Evolutionary conservation across 2,888 invertebrate genomes (phyloP).

Genomic region (Noctua pronuba): DNA sequence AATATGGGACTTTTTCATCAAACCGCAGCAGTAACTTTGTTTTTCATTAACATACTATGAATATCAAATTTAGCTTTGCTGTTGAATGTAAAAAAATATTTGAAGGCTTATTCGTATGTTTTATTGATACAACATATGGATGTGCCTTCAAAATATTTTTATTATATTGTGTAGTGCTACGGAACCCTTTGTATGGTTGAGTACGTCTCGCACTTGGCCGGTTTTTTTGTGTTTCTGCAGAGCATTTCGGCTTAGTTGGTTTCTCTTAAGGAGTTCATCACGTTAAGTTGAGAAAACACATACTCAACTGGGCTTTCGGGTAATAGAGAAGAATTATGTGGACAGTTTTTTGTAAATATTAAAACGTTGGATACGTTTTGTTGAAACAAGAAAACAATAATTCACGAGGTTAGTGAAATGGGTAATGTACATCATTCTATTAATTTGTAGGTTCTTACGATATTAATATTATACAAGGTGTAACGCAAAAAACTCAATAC

Average conservation of each 20-base stretch:
- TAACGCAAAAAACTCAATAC: neutral
- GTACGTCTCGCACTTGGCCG: no score
- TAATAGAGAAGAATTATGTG: neutral
- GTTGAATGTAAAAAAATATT: no score
- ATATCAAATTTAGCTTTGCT: no score
- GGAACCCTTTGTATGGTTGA: no score
- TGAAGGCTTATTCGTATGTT: no score
- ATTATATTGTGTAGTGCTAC: no score
- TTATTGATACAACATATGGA: no score
- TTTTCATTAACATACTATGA: no score
- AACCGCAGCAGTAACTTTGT: no score
- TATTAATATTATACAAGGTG: neutral
- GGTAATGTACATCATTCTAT: neutral
- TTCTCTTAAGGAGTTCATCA: neutral
- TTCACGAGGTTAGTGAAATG: neutral
- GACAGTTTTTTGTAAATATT: neutral
- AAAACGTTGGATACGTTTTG: neutral
- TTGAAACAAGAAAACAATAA: neutral
- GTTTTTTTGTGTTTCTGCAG: neutral
- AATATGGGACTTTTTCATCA: no score
- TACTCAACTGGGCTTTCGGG: neutral
- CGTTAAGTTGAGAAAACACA: neutral
- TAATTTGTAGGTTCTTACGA: neutral
- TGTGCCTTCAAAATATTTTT: no score
- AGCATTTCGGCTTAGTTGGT: neutral